Percentiles rank a stretch among this genome's conserved stretches.
Evolutionary conservation across 2,888 invertebrate species (phyloP).

Genomic region (Amblyteles armatorius): DNA sequence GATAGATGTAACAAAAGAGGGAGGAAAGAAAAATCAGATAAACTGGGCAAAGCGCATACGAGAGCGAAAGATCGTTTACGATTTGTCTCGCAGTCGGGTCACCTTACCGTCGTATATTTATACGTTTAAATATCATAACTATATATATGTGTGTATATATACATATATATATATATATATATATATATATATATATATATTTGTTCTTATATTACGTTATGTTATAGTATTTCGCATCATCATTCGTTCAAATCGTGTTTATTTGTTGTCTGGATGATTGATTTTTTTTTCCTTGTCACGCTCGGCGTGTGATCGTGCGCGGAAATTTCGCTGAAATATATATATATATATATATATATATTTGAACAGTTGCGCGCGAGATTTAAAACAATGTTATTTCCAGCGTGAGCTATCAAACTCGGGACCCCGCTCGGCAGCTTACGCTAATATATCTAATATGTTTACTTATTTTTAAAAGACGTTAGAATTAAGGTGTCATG

Average conservation of each 20-base stretch:
- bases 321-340: neutral
- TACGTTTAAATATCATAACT: conserved; percentile 36
- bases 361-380: conserved; percentile 7
- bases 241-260: conserved; percentile 40
- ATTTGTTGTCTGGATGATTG: neutral
- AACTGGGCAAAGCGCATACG: neutral
- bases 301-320: conserved; percentile 17
- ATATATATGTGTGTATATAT: conserved; percentile 19
- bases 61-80: conserved; percentile 7
- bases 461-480: conserved; percentile 47
- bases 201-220: conserved; percentile 42
- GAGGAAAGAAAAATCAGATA: conserved; percentile 6
- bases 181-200: conserved; percentile 15
- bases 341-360: neutral
- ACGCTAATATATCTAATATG: conserved; percentile 44
- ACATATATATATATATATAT: conserved; percentile 20
- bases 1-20: conserved; percentile 23
- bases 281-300: conserved; percentile 13
- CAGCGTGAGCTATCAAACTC: conserved; percentile 29
- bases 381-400: conserved; percentile 35
- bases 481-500: conserved; percentile 60
- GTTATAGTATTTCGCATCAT: conserved; percentile 38
- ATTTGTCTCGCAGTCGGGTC: conserved; percentile 5
- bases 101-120: conserved; percentile 11
- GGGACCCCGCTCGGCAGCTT: conserved; percentile 30